Evolutionary conservation across 1,140 invertebrate genomes (phyloP).

Genomic region (Andrena cerasifolii): DNA sequence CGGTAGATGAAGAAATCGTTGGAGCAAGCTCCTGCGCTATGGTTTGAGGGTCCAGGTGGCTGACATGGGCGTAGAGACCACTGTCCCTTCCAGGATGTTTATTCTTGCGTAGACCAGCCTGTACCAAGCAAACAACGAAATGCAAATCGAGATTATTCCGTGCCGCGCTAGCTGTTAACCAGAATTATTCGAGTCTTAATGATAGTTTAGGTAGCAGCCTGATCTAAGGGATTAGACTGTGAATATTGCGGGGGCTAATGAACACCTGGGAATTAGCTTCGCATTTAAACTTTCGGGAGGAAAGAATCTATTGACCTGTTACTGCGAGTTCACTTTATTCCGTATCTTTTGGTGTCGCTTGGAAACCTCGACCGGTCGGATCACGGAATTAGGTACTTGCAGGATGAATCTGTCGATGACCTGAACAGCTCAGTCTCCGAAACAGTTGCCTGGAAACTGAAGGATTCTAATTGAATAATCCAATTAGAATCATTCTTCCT

Average conservation of each 20-base stretch:
- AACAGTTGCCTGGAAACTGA: too few relatives aligned
- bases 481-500: too few relatives aligned
- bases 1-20: slow-evolving; percentile 23
- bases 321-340: not conserved
- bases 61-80: slow-evolving; percentile 33
- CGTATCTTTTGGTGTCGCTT: too few relatives aligned
- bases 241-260: slow-evolving; percentile 81
- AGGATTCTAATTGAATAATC: too few relatives aligned
- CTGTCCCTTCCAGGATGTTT: slow-evolving; percentile 67
- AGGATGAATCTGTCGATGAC: too few relatives aligned
- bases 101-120: slow-evolving; percentile 67
- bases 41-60: slow-evolving; percentile 42
- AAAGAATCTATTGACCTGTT: slow-evolving; percentile 45
- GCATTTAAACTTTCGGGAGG: slow-evolving; percentile 57
- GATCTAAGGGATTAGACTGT: slow-evolving; percentile 81
- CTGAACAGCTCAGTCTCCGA: too few relatives aligned
- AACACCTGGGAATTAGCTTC: slow-evolving; percentile 72
- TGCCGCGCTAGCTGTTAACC: slow-evolving; percentile 79
- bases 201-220: slow-evolving; percentile 81
- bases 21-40: not conserved
- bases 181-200: slow-evolving; percentile 83
- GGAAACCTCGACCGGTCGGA: too few relatives aligned
- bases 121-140: slow-evolving; percentile 75
- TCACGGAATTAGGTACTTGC: too few relatives aligned
- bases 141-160: slow-evolving; percentile 81